A percentile compares a stretch with the other conserved stretches of the same genome.
Conservation (phyloP, 2,888 invertebrate genomes). For the Drosophila nigricruria region DNA sequence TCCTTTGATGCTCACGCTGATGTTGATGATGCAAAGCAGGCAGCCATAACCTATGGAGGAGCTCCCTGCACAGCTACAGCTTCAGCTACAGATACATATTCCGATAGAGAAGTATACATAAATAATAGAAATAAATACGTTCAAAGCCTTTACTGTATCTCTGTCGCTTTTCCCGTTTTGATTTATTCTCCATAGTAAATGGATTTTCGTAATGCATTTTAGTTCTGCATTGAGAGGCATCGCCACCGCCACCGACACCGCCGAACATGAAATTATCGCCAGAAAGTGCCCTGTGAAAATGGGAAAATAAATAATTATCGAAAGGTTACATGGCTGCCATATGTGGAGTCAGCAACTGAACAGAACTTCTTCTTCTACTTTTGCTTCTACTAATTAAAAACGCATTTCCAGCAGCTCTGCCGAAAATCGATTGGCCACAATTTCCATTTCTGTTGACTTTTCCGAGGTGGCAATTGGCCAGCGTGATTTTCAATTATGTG, state of each 20-base stretch:
- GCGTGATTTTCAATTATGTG: conserved; percentile 78
- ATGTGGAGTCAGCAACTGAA: conserved; percentile 6
- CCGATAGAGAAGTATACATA: conserved; percentile 56
- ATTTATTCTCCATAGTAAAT: conserved; percentile 79
- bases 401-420: conserved; percentile 44
- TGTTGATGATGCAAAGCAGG: conserved; percentile 45
- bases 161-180: conserved; percentile 70
- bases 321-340: conserved; percentile 53
- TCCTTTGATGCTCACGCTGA: conserved; percentile 59
- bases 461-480: conserved; percentile 72
- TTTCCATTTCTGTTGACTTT: conserved; percentile 78
- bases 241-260: conserved; percentile 24
- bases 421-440: conserved; percentile 77
- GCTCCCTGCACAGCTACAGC: not conserved
- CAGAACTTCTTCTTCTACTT: not conserved
- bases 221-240: conserved; percentile 68
- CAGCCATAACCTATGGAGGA: not conserved
- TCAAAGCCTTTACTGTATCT: conserved; percentile 27
- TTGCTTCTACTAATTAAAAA: conserved; percentile 68
- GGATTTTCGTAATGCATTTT: conserved; percentile 79
- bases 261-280: conserved; percentile 63
- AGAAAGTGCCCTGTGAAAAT: conserved; percentile 66
- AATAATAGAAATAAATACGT: conserved; percentile 68
- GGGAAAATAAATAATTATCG: conserved; percentile 75
- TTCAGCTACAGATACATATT: conserved; percentile 32